phyloP scores from a whole-genome alignment of 2,113 vertebrate genomes.

The Mystacornis crossleyi region DNA sequence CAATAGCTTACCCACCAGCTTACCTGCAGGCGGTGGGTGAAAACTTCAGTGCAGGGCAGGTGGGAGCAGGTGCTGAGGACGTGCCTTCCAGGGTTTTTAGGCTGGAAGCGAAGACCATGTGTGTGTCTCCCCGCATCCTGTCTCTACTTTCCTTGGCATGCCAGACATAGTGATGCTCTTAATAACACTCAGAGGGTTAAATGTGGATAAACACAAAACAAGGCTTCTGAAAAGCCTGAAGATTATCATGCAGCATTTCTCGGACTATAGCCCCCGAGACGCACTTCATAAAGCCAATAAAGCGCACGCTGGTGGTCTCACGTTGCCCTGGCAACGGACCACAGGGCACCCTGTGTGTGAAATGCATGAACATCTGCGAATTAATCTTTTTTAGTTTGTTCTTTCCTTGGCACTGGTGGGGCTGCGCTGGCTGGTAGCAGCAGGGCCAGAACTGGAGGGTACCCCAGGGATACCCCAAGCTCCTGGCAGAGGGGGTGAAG shows the following conservation, averaged over 20 bases:
- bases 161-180: slow-evolving; percentile 46
- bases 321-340: slow-evolving; percentile 93
- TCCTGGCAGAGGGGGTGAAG: slow-evolving; percentile 67
- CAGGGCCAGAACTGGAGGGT: slow-evolving; percentile 58
- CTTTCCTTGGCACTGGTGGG: slow-evolving; percentile 75
- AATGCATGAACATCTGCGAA: slow-evolving; percentile 86
- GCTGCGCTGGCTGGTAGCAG: neutral
- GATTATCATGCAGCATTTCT: slow-evolving; percentile 80
- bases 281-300: slow-evolving; percentile 93
- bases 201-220: slow-evolving; percentile 79
- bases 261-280: slow-evolving; percentile 78
- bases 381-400: slow-evolving; percentile 83
- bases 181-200: slow-evolving; percentile 75
- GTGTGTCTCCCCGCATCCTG: neutral
- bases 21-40: neutral
- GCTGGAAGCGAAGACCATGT: neutral
- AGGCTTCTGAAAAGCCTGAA: slow-evolving; percentile 74
- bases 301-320: slow-evolving; percentile 85
- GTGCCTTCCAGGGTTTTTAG: neutral
- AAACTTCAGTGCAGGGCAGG: neutral
- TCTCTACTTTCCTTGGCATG: neutral
- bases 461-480: slow-evolving; percentile 66
- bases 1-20: neutral
- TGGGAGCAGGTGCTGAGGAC: neutral
- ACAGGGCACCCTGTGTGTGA: slow-evolving; percentile 87